A percentile compares a stretch with the other conserved stretches of the same genome.
phyloP scores from a whole-genome alignment of 2,113 vertebrate species.

The Melanerpes aurifrons region DNA sequence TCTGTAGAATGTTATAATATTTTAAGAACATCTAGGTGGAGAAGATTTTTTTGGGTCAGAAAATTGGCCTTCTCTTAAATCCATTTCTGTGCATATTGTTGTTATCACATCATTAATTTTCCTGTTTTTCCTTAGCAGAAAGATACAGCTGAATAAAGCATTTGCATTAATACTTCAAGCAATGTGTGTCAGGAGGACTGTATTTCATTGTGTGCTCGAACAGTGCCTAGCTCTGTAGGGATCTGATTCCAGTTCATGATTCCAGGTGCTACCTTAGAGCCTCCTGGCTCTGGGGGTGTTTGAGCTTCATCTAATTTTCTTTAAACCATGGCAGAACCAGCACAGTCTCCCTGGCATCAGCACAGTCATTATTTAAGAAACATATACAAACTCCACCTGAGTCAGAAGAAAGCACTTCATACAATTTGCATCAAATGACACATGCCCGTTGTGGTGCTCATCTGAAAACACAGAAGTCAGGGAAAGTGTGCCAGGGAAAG shows the following conservation, averaged over 20 bases:
- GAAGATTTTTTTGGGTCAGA: constrained; percentile 16
- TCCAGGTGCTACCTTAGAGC: not conserved
- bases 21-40: not conserved
- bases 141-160: not conserved
- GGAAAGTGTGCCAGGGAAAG: too few relatives aligned
- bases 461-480: not conserved
- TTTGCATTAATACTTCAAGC: not conserved
- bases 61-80: not conserved
- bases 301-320: not conserved
- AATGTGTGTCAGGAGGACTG: not conserved
- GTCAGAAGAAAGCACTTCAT: not conserved
- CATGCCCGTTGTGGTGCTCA: not conserved
- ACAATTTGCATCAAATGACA: not conserved
- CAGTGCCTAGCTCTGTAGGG: not conserved
- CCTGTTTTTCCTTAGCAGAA: constrained; percentile 14
- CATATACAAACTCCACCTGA: not conserved
- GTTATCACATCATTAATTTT: not conserved
- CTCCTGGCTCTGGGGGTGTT: not conserved
- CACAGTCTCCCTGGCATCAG: not conserved
- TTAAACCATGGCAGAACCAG: fast-evolving
- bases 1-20: constrained; percentile 36
- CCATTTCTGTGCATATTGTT: not conserved
- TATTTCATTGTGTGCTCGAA: not conserved
- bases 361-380: not conserved
- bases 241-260: not conserved